phyloP scores from a whole-genome alignment of 2,888 invertebrate genomes.

The Cepaea hortensis region DNA sequence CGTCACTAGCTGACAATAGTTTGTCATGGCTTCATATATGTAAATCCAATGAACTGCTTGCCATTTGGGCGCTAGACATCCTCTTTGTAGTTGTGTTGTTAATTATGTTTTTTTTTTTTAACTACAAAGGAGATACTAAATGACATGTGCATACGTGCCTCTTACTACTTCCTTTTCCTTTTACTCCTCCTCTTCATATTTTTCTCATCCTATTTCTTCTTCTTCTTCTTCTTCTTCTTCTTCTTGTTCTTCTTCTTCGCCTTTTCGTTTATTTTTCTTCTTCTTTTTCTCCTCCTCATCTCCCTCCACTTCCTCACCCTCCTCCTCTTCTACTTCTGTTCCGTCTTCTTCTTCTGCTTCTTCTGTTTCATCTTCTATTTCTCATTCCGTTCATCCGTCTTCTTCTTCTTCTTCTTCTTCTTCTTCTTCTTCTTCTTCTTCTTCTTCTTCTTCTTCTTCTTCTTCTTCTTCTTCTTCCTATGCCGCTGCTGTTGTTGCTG shows the following conservation, averaged over 20 bases:
- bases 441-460: neutral
- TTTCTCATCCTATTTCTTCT: neutral
- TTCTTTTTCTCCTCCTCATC: neutral
- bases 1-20: no score
- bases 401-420: neutral
- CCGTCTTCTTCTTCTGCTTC: neutral
- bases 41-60: no score
- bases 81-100: no score
- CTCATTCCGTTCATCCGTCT: neutral
- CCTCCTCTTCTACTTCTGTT: neutral
- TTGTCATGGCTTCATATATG: no score
- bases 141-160: neutral
- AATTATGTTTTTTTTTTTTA: no score
- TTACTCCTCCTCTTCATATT: neutral
- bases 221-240: neutral
- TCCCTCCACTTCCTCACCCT: neutral
- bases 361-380: no score
- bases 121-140: no score
- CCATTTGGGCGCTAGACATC: no score
- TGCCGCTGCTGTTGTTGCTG: neutral
- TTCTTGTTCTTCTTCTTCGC: neutral
- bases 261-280: neutral
- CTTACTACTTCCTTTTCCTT: neutral
- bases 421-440: neutral
- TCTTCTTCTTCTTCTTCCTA: neutral